Evolutionary conservation across 2,113 vertebrate species (phyloP), one percentile per base, ranked within the genome.

Genomic region (Tupaia chinensis): DNA sequence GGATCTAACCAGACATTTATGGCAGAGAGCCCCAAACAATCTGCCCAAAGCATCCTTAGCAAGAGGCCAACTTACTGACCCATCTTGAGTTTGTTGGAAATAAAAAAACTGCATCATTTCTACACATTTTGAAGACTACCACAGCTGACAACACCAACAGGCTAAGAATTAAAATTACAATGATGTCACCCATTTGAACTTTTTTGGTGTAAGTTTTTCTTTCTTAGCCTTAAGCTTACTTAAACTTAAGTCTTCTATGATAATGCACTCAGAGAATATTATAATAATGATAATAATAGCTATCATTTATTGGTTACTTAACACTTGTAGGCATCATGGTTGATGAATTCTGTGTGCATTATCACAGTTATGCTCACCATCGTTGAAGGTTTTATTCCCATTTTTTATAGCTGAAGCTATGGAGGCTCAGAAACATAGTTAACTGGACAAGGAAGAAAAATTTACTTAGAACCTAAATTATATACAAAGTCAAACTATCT

Each of bases 401-500:
- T 53, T 44, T 87, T 44, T 83, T 69, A 58, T 25, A 29, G 66
- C 25, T 79, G 68, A n/a, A 73, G 27, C 11, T 8, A 11, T 32
- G 10, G 32, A 32, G 12, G 23, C 8, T 74, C 22, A 54, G 81
- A 95, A 66, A 84, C 76, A 79, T 68, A 78, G 23, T 34, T 85
- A 79, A n/a, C 9, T n/a, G 65, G 53, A n/a, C 32, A 56, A 91
- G 61, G 17, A 91, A 84, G 58, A n/a, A 96, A 93, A 34, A 78
- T 32, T 53, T 27, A 54, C 34, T 63, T 74, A 66, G 61, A 84
- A 81, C 10, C 15, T 79, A 69, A 93, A 25, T 86, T 86, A 86
- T 72, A 76, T 22, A 89, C 27, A 16, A 23, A 69, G 72, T 16
- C 17, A 91, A 87, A 91, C 68, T 65, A 29, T 60, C 9, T 53